Conservation (phyloP, 1,140 invertebrate species). For the Platorchestia sp. region DNA sequence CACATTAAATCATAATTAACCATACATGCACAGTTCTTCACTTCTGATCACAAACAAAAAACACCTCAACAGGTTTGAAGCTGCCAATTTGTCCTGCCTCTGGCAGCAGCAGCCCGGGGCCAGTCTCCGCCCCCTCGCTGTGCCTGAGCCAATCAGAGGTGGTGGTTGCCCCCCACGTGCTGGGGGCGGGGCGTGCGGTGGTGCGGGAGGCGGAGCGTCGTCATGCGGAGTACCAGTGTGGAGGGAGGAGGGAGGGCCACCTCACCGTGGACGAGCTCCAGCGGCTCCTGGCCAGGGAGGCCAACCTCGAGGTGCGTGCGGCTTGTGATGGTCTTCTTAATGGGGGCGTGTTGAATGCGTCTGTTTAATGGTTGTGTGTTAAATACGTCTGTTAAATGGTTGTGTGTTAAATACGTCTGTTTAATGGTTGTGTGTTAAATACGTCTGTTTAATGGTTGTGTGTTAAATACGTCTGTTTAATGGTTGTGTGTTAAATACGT, state of each 20-base stretch:
- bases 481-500: too few relatives aligned
- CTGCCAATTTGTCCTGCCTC: background rate
- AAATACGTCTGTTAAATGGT: too few relatives aligned
- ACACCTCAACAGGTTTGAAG: background rate
- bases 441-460: too few relatives aligned
- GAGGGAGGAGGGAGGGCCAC: background rate
- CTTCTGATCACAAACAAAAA: too few relatives aligned
- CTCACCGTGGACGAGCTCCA: background rate
- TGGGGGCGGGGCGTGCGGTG: background rate
- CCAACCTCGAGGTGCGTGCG: background rate
- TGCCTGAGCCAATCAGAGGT: background rate
- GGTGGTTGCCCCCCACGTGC: slow-evolving; percentile 2
- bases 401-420: too few relatives aligned
- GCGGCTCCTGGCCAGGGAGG: background rate
- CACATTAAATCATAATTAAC: too few relatives aligned
- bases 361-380: too few relatives aligned
- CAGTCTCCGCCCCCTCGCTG: background rate
- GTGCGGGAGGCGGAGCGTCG: background rate
- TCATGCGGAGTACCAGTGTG: slow-evolving; percentile 30
- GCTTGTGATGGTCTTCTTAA: too few relatives aligned
- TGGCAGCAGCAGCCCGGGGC: background rate
- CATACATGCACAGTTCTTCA: too few relatives aligned
- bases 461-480: too few relatives aligned
- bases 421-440: too few relatives aligned
- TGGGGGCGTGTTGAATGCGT: too few relatives aligned